These are phyloP conservation scores for Zygaena filipendulae DNA, from an alignment of 2,888 invertebrate genomes.

Conservation along the genomic window DNA sequence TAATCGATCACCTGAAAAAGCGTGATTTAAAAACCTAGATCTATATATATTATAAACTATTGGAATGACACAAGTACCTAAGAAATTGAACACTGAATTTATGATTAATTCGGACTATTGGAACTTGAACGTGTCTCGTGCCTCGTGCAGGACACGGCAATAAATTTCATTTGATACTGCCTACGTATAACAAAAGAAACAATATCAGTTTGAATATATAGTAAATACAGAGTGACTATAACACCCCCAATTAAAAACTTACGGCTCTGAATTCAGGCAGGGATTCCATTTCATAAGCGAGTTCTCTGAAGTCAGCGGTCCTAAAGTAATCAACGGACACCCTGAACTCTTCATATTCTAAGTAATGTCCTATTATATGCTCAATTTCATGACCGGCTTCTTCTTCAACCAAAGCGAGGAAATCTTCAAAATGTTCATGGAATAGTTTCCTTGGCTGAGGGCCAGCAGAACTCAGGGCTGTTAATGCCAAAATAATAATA, in stretches of 20 bases:
- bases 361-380: slow-evolving; percentile 25
- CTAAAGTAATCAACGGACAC: slow-evolving; percentile 26
- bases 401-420: slow-evolving; percentile 28
- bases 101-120: too few species aligned
- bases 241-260: too few species aligned
- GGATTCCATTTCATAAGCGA: slow-evolving; percentile 40
- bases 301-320: slow-evolving; percentile 32
- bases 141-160: too few species aligned
- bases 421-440: slow-evolving; percentile 44
- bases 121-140: too few species aligned
- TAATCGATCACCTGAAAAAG: slow-evolving; percentile 40
- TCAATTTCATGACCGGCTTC: slow-evolving; percentile 25
- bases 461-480: slow-evolving; percentile 28
- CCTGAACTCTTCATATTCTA: slow-evolving; percentile 36
- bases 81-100: too few species aligned
- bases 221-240: too few species aligned
- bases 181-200: too few species aligned
- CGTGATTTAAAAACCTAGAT: not conserved
- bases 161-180: too few species aligned
- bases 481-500: slow-evolving; percentile 26
- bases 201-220: too few species aligned
- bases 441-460: slow-evolving; percentile 40
- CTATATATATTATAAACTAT: not conserved
- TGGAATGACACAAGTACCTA: too few species aligned
- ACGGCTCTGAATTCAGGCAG: slow-evolving; percentile 45